These are phyloP conservation scores for Bombyx mori DNA, from an alignment of 1,140 invertebrate species.

Conservation along the genomic window DNA sequence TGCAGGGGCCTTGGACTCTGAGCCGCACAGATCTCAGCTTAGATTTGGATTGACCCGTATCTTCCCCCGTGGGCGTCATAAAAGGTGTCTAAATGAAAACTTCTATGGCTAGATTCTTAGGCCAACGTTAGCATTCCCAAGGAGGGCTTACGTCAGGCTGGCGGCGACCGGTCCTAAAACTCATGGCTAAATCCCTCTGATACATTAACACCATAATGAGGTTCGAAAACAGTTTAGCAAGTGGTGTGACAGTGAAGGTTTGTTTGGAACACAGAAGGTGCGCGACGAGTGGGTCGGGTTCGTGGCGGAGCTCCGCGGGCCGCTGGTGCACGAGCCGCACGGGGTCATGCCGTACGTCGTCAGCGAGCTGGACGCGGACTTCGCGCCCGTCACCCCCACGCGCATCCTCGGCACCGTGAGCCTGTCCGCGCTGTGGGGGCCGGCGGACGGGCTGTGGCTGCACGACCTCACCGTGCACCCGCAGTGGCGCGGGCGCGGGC, in stretches of 20 bases:
- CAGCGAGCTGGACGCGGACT: not conserved
- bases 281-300: slow-evolving; percentile 27
- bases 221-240: not conserved
- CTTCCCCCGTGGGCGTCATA: too few relatives aligned
- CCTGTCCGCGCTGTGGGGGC: slow-evolving; percentile 28
- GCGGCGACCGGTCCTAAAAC: too few relatives aligned
- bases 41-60: too few relatives aligned
- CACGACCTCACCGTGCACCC: slow-evolving; percentile 31
- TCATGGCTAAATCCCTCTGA: not conserved
- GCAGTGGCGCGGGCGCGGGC: slow-evolving; percentile 22
- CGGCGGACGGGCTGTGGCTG: slow-evolving; percentile 27
- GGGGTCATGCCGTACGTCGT: not conserved
- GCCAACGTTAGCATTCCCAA: not conserved
- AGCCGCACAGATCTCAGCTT: too few relatives aligned
- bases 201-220: not conserved
- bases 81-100: too few relatives aligned
- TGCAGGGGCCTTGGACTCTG: too few relatives aligned
- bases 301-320: slow-evolving; percentile 34
- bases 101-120: not conserved
- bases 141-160: not conserved
- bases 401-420: slow-evolving; percentile 40
- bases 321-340: slow-evolving; percentile 2
- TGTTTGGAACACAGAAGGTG: slow-evolving; percentile 18
- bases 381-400: not conserved
- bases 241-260: not conserved